A percentile compares a stretch with the other conserved stretches of the same genome.
Conservation (phyloP, 2,113 vertebrate species). For the Barbus barbus region DNA sequence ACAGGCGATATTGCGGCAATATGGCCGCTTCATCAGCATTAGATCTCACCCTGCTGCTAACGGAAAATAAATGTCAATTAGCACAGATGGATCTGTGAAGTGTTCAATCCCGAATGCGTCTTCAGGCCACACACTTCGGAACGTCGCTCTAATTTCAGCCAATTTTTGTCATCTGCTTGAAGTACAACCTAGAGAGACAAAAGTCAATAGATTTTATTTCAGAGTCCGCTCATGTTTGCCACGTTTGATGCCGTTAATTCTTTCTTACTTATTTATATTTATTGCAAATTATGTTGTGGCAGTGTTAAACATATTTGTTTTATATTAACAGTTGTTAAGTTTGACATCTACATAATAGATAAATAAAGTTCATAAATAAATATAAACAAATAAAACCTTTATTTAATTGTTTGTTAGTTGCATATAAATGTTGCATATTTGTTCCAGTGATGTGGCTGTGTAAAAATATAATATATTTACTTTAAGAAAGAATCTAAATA, state of each 20-base stretch:
- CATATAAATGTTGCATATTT: too few relatives aligned
- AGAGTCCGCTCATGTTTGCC: background rate
- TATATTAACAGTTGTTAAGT: too few relatives aligned
- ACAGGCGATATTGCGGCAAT: conserved; percentile 81
- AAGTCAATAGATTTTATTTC: background rate
- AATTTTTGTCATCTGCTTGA: conserved; percentile 24
- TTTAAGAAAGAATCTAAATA: too few relatives aligned
- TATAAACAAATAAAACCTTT: too few relatives aligned
- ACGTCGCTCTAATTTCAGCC: background rate
- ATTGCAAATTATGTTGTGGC: too few relatives aligned
- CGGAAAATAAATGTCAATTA: conserved; percentile 94
- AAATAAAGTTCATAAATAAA: too few relatives aligned
- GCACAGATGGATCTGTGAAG: conserved; percentile 78
- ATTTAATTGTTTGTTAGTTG: too few relatives aligned
- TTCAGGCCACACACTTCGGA: background rate
- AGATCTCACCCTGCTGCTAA: conserved; percentile 84
- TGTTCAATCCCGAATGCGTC: conserved; percentile 15
- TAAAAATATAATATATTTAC: too few relatives aligned
- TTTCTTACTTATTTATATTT: background rate
- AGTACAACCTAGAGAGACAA: conserved; percentile 21
- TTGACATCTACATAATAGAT: too few relatives aligned
- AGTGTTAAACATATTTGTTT: too few relatives aligned
- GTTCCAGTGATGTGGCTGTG: too few relatives aligned
- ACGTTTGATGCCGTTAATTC: background rate
- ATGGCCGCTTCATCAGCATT: conserved; percentile 82